Evolutionary conservation across 2,797 vertebrate genomes (phyloP).

Genomic region (Falco cherrug): DNA sequence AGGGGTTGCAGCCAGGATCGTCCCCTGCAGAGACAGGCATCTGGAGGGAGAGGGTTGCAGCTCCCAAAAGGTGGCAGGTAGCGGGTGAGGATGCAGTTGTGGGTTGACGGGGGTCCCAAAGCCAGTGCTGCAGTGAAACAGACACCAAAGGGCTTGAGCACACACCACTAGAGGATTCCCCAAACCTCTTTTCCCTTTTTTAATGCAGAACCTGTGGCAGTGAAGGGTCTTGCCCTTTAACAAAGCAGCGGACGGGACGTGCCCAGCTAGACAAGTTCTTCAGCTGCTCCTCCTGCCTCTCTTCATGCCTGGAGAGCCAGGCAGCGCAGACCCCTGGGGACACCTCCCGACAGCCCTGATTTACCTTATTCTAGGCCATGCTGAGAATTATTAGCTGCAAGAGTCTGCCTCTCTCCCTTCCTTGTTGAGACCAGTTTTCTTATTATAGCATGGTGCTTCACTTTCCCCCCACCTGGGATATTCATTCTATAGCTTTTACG

Average conservation of each 20-base stretch:
- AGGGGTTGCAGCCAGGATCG: not conserved
- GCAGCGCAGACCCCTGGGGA: not conserved
- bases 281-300: not conserved
- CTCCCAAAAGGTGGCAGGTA: not conserved
- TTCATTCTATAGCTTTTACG: not conserved
- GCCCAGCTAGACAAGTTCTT: not conserved
- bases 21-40: accelerated
- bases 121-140: not conserved
- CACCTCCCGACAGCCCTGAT: not conserved
- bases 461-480: not conserved
- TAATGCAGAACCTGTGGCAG: not conserved
- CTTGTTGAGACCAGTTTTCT: not conserved
- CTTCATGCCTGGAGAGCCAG: not conserved
- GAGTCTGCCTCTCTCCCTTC: not conserved
- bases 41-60: not conserved
- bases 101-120: not conserved
- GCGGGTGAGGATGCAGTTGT: not conserved
- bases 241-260: not conserved
- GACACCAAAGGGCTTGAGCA: not conserved
- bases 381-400: slow-evolving; percentile 56
- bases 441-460: slow-evolving; percentile 25
- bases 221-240: not conserved
- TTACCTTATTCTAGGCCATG: slow-evolving; percentile 58
- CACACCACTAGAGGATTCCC: not conserved
- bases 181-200: not conserved